phyloP scores from a whole-genome alignment of 2,888 invertebrate species.

The Andrena bicolor region DNA sequence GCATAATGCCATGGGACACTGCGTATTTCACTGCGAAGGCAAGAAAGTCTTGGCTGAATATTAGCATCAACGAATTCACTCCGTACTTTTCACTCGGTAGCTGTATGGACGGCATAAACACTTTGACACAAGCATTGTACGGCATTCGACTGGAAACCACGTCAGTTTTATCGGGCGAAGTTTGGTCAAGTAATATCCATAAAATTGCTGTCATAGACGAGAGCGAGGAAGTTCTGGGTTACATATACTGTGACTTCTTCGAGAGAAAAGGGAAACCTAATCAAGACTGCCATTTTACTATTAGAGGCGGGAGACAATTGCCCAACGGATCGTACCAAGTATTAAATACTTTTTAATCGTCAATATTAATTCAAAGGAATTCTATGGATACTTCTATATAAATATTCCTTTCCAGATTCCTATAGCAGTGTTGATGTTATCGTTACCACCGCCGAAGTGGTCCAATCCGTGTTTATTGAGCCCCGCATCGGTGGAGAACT shows the following conservation, averaged over 20 bases:
- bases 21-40: constrained; percentile 93
- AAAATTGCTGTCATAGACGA: constrained; percentile 96
- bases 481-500: constrained; percentile 95
- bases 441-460: constrained; percentile 92
- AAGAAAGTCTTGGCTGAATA: constrained; percentile 90
- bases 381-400: neutral
- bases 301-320: constrained; percentile 94
- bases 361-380: neutral
- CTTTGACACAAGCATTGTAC: constrained; percentile 93
- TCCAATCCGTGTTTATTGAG: constrained; percentile 92
- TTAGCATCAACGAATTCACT: constrained; percentile 90
- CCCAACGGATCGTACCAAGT: constrained; percentile 94
- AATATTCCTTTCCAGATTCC: constrained; percentile 88
- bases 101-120: constrained; percentile 98
- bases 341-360: constrained; percentile 32
- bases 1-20: constrained; percentile 92
- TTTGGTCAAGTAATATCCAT: constrained; percentile 95
- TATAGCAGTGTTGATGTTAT: constrained; percentile 96
- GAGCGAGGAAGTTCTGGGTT: constrained; percentile 93
- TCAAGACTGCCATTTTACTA: constrained; percentile 99
- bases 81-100: constrained; percentile 96
- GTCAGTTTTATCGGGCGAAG: constrained; percentile 89
- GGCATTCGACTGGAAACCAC: constrained; percentile 92
- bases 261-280: constrained; percentile 96
- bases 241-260: constrained; percentile 99